These are phyloP conservation scores for Macquaria australasica DNA, from an alignment of 2,113 vertebrate genomes.

Conservation along the genomic window DNA sequence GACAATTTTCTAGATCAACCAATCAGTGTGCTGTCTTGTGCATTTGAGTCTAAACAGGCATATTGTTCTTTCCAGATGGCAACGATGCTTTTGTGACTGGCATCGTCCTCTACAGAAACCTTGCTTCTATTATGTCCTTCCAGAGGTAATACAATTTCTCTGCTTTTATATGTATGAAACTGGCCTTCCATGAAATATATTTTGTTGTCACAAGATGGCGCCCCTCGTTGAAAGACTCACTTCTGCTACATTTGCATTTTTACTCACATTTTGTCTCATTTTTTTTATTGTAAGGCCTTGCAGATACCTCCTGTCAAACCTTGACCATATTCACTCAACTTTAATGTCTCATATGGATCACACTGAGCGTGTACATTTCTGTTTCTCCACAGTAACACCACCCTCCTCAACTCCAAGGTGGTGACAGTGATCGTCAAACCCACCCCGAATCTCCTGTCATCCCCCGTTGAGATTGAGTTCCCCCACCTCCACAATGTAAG, in stretches of 20 bases:
- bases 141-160: constrained; percentile 88
- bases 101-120: constrained; percentile 94
- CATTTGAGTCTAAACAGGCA: not conserved
- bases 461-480: constrained; percentile 95
- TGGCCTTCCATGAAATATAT: constrained; percentile 25
- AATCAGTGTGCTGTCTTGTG: not conserved
- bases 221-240: not conserved
- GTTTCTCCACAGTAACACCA: constrained; percentile 88
- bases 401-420: constrained; percentile 94
- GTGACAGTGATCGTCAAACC: constrained; percentile 96
- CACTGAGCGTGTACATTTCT: constrained; percentile 38
- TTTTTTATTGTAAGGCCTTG: not conserved
- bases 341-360: not conserved
- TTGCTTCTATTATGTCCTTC: constrained; percentile 91
- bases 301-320: not conserved
- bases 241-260: not conserved
- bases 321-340: not conserved
- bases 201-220: constrained; percentile 60
- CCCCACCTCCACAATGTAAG: constrained; percentile 97
- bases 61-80: constrained; percentile 81
- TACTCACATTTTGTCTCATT: not conserved
- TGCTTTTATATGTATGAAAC: constrained; percentile 14
- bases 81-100: constrained; percentile 94
- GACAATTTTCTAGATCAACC: not conserved
- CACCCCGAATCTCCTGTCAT: constrained; percentile 87